Evolutionary conservation across 1,140 invertebrate species (phyloP), one percentile per base, ranked within the genome.

Genomic region (Drosophila mayri): DNA sequence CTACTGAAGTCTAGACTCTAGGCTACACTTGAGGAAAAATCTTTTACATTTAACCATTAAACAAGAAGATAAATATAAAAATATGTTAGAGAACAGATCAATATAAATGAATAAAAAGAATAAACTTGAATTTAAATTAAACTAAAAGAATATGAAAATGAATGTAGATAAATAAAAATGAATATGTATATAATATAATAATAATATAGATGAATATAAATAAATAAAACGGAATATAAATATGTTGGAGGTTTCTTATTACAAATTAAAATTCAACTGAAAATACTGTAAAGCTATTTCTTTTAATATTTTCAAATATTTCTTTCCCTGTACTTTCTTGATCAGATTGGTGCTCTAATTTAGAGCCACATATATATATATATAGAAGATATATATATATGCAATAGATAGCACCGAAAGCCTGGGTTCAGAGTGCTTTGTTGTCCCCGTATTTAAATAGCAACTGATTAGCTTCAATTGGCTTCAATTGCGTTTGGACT

Each of bases 391-490:
- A 49, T 28, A 40, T 43, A 32, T 65, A 54, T 57, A 47, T 60
- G 22, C 22, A 22, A 22, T 22, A 22, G 22, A 37, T 71, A 46
- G 58, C 59, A 54, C 8, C 40, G 43, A 41, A 58, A 52, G 38
- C 28, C 20, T 38, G 49, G 57, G 71, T 32, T 35, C 59, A 60
- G 47, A 60, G 47, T 70, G 47, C 50, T 76, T 85, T 76, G 55
- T 78, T 80, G 62, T 70, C 65, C 77, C 78, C 78, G 79, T 76
- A 87, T 86, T 87, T 86, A 87, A 82, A 86, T 86, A 79, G 78
- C 82, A 71, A 86, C 88, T 87, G 79, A 87, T 87, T 87, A 83
- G 83, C 83, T 78, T 87, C 83, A 87, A 87, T 87, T 87, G 83
- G 80, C 76, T 87, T 88, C 83, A 87, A 87, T 87, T 87, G 83